Evolutionary conservation across 2,113 vertebrate species (phyloP).

Genomic region (Poicephalus meyeri): DNA sequence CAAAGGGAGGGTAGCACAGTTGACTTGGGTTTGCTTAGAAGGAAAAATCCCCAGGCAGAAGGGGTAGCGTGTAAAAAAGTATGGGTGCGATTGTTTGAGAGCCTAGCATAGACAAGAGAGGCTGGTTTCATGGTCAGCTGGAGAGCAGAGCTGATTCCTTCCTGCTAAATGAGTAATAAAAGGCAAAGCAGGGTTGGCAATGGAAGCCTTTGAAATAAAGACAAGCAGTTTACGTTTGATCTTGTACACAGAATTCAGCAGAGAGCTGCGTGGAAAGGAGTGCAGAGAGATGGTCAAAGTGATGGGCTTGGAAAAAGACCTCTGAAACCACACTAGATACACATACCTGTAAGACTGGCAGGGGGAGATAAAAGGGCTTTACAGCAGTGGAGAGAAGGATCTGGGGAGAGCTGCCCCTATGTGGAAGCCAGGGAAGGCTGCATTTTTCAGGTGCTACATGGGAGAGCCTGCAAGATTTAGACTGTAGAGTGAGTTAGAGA

Average conservation of each 20-base stretch:
- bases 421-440: not conserved
- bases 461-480: not conserved
- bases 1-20: not conserved
- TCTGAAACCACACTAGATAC: not conserved
- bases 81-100: rapidly evolving
- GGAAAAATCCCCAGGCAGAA: not conserved
- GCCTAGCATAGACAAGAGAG: not conserved
- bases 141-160: not conserved
- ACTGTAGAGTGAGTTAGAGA: not conserved
- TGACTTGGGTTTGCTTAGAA: not conserved
- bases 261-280: not conserved
- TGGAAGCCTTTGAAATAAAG: slow-evolving; percentile 25
- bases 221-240: not conserved
- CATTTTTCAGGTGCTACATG: rapidly evolving
- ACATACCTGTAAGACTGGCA: not conserved
- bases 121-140: not conserved
- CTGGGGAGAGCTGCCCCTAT: not conserved
- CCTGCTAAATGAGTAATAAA: slow-evolving; percentile 4
- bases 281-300: not conserved
- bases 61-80: not conserved
- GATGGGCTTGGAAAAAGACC: not conserved
- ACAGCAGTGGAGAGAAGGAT: not conserved
- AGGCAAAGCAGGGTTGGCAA: not conserved
- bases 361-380: not conserved
- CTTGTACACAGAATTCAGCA: not conserved